Percentiles rank a stretch among this genome's conserved stretches.
phyloP scores from a whole-genome alignment of 2,113 vertebrate genomes.

The Sylvilagus bachmani region DNA sequence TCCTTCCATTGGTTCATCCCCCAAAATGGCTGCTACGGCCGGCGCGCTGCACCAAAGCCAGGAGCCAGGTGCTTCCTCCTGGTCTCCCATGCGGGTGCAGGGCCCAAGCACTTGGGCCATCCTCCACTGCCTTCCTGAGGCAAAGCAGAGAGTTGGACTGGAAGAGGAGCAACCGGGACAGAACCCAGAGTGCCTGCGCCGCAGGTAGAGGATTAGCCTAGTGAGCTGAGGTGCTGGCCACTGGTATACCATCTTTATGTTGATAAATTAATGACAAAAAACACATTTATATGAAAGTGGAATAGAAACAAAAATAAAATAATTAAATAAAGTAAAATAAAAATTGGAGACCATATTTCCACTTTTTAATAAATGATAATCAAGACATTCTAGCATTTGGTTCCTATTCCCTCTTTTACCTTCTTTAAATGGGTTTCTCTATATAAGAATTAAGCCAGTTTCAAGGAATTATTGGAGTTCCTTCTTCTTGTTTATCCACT shows the following conservation, averaged over 20 bases:
- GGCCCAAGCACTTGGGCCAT: too few relatives aligned
- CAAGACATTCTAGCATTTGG: not conserved
- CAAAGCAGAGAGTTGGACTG: too few relatives aligned
- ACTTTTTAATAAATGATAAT: not conserved
- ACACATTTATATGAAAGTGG: not conserved
- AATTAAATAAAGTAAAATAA: not conserved
- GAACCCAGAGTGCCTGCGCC: too few relatives aligned
- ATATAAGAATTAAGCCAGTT: conserved; percentile 1
- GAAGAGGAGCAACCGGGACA: too few relatives aligned
- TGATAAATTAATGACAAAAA: conserved; percentile 20
- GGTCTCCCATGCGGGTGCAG: too few relatives aligned
- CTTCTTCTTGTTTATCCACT: conserved; percentile 15
- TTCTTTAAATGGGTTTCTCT: not conserved
- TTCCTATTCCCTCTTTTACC: not conserved
- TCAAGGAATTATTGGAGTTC: not conserved
- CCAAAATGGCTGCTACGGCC: too few relatives aligned
- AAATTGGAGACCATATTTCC: not conserved
- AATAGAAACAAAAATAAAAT: conserved; percentile 3
- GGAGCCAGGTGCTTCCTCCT: too few relatives aligned
- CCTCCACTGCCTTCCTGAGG: too few relatives aligned
- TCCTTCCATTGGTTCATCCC: too few relatives aligned
- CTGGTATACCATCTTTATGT: not conserved
- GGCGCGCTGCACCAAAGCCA: too few relatives aligned
- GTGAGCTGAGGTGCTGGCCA: too few relatives aligned
- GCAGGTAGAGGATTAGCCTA: too few relatives aligned